These are phyloP conservation scores for Drosophila kepulauana DNA, from an alignment of 1,140 invertebrate species.

Conservation along the genomic window DNA sequence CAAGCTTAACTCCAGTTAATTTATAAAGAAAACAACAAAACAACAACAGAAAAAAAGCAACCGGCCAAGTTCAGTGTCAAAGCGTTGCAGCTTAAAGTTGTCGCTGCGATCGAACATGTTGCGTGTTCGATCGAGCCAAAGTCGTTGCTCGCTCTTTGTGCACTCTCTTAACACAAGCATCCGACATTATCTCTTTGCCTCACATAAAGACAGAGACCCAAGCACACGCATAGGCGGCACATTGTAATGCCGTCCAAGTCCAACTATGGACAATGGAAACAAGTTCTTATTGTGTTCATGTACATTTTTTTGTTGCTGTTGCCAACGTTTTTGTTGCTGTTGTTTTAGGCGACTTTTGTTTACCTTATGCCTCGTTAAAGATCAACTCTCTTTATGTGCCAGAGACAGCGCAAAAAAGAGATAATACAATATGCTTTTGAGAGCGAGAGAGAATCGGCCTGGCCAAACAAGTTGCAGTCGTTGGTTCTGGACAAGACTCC, in stretches of 20 bases:
- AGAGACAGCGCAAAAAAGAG: not conserved
- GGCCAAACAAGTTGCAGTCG: constrained; percentile 75
- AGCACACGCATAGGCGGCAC: constrained; percentile 18
- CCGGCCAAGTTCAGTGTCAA: constrained; percentile 74
- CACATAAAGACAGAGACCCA: constrained; percentile 8
- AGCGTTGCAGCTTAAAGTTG: constrained; percentile 36
- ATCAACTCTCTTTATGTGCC: constrained; percentile 39
- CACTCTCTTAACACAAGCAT: constrained; percentile 5
- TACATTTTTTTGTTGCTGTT: constrained; percentile 9
- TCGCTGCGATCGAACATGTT: constrained; percentile 22
- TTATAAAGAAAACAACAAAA: constrained; percentile 1
- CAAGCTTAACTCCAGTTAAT: constrained; percentile 5
- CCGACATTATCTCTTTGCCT: constrained; percentile 21
- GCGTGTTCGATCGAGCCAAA: constrained; percentile 39
- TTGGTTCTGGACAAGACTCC: constrained; percentile 67
- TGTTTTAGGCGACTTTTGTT: constrained; percentile 74
- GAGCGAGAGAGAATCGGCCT: constrained; percentile 23
- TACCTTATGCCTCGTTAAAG: constrained; percentile 76
- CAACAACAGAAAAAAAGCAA: not conserved
- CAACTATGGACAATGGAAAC: constrained; percentile 80
- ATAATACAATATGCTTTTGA: not conserved
- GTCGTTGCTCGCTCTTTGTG: constrained; percentile 31
- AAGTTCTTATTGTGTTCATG: constrained; percentile 61
- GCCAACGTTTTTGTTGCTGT: constrained; percentile 53
- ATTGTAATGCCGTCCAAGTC: constrained; percentile 48